Percentiles rank a stretch among this genome's conserved stretches.
phyloP scores from a whole-genome alignment of 2,797 vertebrate genomes.

The Phalloptychus januarius region DNA sequence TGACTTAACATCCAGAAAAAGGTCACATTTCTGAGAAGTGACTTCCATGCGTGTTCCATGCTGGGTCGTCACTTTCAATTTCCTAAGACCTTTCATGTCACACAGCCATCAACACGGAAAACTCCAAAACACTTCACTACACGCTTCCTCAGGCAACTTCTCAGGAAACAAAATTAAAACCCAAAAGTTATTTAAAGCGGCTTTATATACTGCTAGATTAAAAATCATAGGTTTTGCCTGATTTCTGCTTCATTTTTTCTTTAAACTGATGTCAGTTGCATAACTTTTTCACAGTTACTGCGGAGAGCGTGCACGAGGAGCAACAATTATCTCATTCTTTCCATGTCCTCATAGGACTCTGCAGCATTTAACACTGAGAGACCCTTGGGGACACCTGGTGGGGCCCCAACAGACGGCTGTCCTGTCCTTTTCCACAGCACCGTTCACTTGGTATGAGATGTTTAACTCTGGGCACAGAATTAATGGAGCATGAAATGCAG shows the following conservation, averaged over 20 bases:
- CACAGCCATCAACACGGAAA: slow-evolving; percentile 65
- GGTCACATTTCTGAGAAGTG: slow-evolving; percentile 86
- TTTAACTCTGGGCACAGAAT: slow-evolving; percentile 68
- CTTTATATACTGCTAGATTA: background rate
- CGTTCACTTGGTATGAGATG: slow-evolving; percentile 57
- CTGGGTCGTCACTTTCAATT: slow-evolving; percentile 86
- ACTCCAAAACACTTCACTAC: slow-evolving; percentile 39
- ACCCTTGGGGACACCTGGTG: slow-evolving; percentile 48
- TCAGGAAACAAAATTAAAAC: background rate
- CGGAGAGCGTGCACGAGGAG: slow-evolving; percentile 6
- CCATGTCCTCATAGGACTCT: slow-evolving; percentile 4
- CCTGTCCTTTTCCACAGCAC: slow-evolving; percentile 39
- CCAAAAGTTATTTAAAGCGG: background rate
- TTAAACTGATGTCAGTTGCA: background rate
- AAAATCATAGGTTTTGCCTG: background rate
- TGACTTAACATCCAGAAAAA: slow-evolving; percentile 82
- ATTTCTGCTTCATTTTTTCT: background rate
- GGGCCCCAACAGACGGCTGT: slow-evolving; percentile 61
- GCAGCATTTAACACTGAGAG: slow-evolving; percentile 42
- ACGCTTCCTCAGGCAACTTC: slow-evolving; percentile 29
- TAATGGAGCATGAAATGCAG: slow-evolving; percentile 78
- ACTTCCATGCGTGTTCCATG: slow-evolving; percentile 82
- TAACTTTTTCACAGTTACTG: background rate
- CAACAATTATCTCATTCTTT: slow-evolving; percentile 40
- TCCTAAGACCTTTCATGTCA: slow-evolving; percentile 83